These are phyloP conservation scores for Spinibarbus caldwelli DNA, from an alignment of 2,797 vertebrate genomes.

Conservation along the genomic window DNA sequence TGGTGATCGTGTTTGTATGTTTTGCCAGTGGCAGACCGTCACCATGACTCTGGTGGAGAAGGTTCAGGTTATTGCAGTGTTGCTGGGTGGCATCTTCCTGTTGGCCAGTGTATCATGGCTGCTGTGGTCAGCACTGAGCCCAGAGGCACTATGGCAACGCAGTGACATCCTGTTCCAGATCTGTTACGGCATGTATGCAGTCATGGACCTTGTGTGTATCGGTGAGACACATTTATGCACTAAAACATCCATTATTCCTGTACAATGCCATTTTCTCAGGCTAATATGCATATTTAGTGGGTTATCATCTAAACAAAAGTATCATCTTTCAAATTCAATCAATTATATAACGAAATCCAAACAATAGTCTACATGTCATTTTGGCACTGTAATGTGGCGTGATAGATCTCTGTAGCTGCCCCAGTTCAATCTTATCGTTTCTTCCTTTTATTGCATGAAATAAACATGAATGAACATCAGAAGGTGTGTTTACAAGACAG, in stretches of 20 bases:
- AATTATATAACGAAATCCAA: neutral
- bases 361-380: neutral
- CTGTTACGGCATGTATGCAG: constrained; percentile 96
- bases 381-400: neutral
- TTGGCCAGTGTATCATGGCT: constrained; percentile 95
- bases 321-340: neutral
- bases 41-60: constrained; percentile 96
- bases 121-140: constrained; percentile 94
- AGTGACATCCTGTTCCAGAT: constrained; percentile 94
- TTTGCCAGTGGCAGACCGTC: constrained; percentile 93
- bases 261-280: neutral
- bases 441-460: too few relatives aligned
- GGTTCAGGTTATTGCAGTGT: constrained; percentile 95
- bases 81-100: constrained; percentile 94
- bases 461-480: too few relatives aligned
- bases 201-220: constrained; percentile 95
- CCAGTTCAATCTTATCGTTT: too few relatives aligned
- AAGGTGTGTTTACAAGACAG: too few relatives aligned
- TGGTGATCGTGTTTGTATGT: constrained; percentile 28
- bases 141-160: constrained; percentile 93
- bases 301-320: neutral
- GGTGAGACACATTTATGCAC: constrained; percentile 78
- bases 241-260: neutral
- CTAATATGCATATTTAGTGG: neutral
- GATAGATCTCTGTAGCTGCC: neutral